phyloP scores from a whole-genome alignment of 2,888 invertebrate genomes.

The Darwinula stevensoni region DNA sequence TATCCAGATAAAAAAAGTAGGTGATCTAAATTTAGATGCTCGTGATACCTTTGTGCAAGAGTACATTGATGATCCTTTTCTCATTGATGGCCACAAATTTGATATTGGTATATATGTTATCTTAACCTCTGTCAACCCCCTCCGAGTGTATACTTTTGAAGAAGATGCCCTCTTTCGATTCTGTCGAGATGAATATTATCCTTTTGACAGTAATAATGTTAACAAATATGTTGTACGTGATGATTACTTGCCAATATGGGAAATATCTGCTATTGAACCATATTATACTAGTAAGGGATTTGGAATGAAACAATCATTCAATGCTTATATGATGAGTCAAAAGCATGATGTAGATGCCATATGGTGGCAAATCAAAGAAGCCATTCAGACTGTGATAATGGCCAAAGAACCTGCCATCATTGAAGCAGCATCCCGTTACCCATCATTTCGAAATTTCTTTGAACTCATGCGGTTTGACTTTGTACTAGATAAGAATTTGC shows the following conservation, averaged over 20 bases:
- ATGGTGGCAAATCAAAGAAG: conserved; percentile 49
- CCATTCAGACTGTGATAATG: conserved; percentile 34
- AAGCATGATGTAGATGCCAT: conserved; percentile 21
- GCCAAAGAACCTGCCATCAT: conserved; percentile 39
- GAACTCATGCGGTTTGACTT: conserved; percentile 87
- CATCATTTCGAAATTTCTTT: conserved; percentile 37
- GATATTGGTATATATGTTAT: conserved; percentile 85
- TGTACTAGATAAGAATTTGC: conserved; percentile 54
- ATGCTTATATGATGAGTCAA: conserved; percentile 25
- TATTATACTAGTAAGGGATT: conserved; percentile 38
- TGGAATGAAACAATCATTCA: conserved; percentile 59
- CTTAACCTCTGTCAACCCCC: conserved; percentile 63
- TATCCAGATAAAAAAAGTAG: conserved; percentile 37
- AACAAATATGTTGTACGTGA: conserved; percentile 84
- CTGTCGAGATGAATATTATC: conserved; percentile 38
- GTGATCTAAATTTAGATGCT: conserved; percentile 33
- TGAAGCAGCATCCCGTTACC: conserved; percentile 18
- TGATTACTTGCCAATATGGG: conserved; percentile 79
- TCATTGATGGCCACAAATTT: conserved; percentile 80
- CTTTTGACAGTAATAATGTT: conserved; percentile 43
- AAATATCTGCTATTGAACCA: conserved; percentile 42
- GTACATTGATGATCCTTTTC: conserved; percentile 53
- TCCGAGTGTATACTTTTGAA: conserved; percentile 60
- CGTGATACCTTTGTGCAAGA: conserved; percentile 51
- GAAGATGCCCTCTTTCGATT: conserved; percentile 66